phyloP scores from a whole-genome alignment of 1,140 invertebrate genomes.

The Magallana ariakensis region DNA sequence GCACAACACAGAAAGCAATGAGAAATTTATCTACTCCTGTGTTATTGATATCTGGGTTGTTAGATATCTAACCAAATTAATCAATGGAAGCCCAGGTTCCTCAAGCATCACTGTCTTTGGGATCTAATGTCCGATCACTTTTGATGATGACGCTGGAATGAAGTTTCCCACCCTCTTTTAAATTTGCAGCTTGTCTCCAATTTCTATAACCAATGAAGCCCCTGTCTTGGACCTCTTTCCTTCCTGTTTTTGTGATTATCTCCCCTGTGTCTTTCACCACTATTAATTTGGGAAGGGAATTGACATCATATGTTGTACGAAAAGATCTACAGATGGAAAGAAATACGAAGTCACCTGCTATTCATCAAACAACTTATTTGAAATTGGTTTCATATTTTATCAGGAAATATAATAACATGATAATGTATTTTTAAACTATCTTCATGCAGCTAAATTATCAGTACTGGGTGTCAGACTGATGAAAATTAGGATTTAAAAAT shows the following conservation, averaged over 20 bases:
- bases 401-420: no score
- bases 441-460: no score
- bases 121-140: background rate
- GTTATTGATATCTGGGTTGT: no score
- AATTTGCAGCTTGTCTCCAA: slow-evolving; percentile 57
- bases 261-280: slow-evolving; percentile 65
- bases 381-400: background rate
- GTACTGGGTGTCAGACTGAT: no score
- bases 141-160: background rate
- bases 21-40: no score
- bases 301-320: slow-evolving; percentile 61
- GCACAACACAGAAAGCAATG: no score
- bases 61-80: no score
- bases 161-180: slow-evolving; percentile 33
- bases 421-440: no score
- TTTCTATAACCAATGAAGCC: slow-evolving; percentile 63
- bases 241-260: slow-evolving; percentile 66
- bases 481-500: no score
- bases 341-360: background rate
- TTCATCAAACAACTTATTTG: no score
- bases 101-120: slow-evolving; percentile 24
- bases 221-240: slow-evolving; percentile 71
- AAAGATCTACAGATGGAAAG: slow-evolving; percentile 58
- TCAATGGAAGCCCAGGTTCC: no score
- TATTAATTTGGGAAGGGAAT: slow-evolving; percentile 69